Conservation (phyloP, 2,888 invertebrate species). For the Perdita meconis region DNA sequence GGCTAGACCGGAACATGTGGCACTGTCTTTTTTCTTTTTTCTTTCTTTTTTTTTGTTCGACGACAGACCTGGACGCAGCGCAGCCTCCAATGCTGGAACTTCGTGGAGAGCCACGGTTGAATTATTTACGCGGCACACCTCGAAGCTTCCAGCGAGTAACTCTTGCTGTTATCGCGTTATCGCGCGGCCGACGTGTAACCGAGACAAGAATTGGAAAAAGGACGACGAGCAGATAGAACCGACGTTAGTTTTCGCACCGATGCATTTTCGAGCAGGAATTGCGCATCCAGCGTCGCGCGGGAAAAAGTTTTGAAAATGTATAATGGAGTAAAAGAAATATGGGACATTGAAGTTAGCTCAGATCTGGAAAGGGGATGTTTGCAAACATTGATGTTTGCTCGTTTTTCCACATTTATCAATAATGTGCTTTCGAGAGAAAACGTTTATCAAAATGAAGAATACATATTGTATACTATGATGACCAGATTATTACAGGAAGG, state of each 20-base stretch:
- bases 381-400: not conserved
- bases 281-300: not conserved
- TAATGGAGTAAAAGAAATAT: not conserved
- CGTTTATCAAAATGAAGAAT: not conserved
- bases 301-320: not conserved
- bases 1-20: not conserved
- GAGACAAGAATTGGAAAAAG: constrained; percentile 36
- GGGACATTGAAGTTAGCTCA: not conserved
- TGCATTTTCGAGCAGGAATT: not conserved
- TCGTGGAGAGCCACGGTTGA: constrained; percentile 68
- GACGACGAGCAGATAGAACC: constrained; percentile 5
- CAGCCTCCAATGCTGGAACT: constrained; percentile 38
- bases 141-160: constrained; percentile 71
- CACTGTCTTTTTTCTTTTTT: no score
- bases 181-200: constrained; percentile 28
- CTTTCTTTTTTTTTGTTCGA: constrained; percentile 15
- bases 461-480: no score
- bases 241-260: constrained; percentile 17
- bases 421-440: not conserved
- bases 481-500: no score
- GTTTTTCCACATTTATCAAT: not conserved
- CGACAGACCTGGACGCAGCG: constrained; percentile 11
- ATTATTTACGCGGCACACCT: constrained; percentile 76
- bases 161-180: constrained; percentile 72
- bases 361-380: not conserved